Evolutionary conservation across 2,113 vertebrate genomes (phyloP).

Genomic region (Chauna torquata): DNA sequence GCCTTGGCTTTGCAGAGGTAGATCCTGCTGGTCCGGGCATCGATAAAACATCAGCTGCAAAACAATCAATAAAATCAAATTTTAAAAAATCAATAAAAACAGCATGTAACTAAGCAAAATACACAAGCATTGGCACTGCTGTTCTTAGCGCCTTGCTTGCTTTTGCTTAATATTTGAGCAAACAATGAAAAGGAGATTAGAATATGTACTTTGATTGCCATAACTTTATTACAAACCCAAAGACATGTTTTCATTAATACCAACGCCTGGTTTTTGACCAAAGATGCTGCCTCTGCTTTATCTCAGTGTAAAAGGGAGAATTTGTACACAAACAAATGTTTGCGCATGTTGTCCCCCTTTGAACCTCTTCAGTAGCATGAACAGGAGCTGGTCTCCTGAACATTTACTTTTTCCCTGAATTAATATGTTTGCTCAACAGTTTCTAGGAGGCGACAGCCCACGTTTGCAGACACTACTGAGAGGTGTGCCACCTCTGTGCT

Average conservation of each 20-base stretch:
- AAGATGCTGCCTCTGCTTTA: not conserved
- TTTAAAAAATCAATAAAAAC: not conserved
- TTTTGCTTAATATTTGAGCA: not conserved
- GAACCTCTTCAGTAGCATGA: not conserved
- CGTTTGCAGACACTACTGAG: not conserved
- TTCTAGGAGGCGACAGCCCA: not conserved
- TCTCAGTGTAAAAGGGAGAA: not conserved
- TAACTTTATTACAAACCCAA: not conserved
- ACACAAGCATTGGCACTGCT: rapidly evolving
- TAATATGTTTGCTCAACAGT: not conserved
- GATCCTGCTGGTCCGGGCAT: not conserved
- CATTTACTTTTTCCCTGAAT: no score
- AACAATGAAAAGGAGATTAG: not conserved
- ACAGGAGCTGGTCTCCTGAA: rapidly evolving
- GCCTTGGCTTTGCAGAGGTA: not conserved
- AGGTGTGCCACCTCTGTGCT: no score
- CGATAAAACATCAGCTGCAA: not conserved
- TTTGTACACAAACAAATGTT: not conserved
- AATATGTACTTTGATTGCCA: not conserved
- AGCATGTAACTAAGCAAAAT: not conserved
- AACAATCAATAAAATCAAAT: not conserved
- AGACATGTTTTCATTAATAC: not conserved
- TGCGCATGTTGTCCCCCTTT: rapidly evolving
- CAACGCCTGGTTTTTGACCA: not conserved
- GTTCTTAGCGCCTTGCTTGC: not conserved